phyloP scores from a whole-genome alignment of 2,113 vertebrate species.

The Naja naja region DNA sequence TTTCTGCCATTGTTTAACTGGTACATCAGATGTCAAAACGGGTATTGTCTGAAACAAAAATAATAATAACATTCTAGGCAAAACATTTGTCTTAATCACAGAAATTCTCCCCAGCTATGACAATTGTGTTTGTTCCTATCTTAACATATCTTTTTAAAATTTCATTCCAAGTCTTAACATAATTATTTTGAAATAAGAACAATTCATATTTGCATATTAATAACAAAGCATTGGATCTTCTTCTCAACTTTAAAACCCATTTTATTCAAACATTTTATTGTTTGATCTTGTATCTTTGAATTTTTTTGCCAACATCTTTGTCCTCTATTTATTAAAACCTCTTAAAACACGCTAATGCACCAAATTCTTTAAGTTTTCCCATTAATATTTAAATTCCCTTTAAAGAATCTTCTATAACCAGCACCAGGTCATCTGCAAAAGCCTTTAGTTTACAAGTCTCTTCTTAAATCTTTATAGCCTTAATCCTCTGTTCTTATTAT shows the following conservation, averaged over 20 bases:
- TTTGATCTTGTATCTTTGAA: neutral
- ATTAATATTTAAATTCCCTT: neutral
- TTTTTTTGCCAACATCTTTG: neutral
- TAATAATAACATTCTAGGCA: neutral
- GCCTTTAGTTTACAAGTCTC: neutral
- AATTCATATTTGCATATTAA: neutral
- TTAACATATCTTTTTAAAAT: neutral
- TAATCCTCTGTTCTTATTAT: neutral
- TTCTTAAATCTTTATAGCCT: neutral
- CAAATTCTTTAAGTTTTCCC: neutral
- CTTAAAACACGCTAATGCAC: neutral
- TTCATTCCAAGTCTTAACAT: neutral
- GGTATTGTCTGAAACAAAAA: neutral
- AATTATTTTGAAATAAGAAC: neutral
- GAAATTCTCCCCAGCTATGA: neutral
- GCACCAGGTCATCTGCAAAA: neutral
- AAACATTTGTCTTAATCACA: neutral
- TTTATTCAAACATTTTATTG: no score
- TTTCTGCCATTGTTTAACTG: neutral
- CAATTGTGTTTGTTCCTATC: neutral
- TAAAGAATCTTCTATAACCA: neutral
- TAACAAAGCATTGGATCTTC: neutral
- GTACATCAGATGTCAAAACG: neutral
- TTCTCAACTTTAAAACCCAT: neutral
- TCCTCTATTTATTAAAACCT: neutral